A percentile compares a stretch with the other conserved stretches of the same genome.
These are phyloP conservation scores for Thinocorus orbignyianus DNA, from an alignment of 2,113 vertebrate species.

Conservation along the genomic window DNA sequence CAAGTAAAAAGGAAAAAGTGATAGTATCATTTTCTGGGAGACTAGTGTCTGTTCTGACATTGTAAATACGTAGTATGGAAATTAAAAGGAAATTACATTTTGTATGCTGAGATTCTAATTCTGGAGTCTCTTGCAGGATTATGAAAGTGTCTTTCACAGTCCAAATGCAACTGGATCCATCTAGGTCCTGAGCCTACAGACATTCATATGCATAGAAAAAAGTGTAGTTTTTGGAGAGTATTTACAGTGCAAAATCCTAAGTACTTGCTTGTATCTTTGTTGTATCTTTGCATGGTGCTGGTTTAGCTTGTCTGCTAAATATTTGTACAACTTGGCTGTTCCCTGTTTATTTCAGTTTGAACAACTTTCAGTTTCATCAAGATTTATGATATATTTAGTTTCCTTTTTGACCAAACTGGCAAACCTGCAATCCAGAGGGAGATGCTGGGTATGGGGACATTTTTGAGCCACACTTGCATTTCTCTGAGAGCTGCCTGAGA, in stretches of 20 bases:
- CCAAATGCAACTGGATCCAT: too few relatives aligned
- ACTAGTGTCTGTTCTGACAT: neutral
- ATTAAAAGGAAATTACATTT: neutral
- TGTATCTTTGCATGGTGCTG: neutral
- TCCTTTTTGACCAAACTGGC: neutral
- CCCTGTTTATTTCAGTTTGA: neutral
- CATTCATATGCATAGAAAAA: accelerated
- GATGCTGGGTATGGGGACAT: neutral
- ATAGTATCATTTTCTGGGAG: neutral
- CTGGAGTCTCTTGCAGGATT: accelerated
- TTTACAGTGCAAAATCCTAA: neutral
- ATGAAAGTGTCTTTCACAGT: neutral
- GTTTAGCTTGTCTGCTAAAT: neutral
- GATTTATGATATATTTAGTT: neutral
- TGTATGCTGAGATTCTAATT: neutral
- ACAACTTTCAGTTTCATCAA: neutral
- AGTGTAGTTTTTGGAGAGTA: neutral
- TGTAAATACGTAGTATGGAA: neutral
- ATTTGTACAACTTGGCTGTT: neutral
- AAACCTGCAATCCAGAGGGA: neutral
- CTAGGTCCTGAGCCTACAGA: neutral
- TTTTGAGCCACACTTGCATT: neutral
- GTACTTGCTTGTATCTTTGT: neutral
- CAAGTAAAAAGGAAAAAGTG: neutral
- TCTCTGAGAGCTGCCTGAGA: neutral